Evolutionary conservation across 2,113 vertebrate species (phyloP).

Genomic region (Callithrix jacchus): DNA sequence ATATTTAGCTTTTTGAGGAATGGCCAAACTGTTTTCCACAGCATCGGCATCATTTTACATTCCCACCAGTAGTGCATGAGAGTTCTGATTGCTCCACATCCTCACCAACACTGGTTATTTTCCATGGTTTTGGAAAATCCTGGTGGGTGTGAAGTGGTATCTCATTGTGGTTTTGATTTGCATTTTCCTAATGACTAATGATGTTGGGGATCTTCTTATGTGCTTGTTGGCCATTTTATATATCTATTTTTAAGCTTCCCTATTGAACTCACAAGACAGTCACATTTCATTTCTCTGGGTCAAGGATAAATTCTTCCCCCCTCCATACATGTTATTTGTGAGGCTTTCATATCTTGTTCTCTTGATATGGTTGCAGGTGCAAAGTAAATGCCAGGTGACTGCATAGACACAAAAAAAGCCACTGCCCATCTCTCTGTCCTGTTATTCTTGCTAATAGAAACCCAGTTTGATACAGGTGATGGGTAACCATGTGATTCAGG

Average conservation of each 20-base stretch:
- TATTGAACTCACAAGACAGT: neutral
- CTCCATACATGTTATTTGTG: neutral
- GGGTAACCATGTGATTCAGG: neutral
- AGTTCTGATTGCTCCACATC: neutral
- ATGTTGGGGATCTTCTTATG: neutral
- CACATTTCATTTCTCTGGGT: neutral
- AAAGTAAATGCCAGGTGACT: constrained; percentile 6
- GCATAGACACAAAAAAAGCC: neutral
- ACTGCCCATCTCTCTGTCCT: neutral
- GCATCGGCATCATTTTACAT: neutral
- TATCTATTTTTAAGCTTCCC: neutral
- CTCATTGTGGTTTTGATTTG: neutral
- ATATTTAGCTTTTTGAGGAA: constrained; percentile 6
- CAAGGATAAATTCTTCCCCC: neutral
- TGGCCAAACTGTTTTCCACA: neutral
- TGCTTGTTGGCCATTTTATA: neutral
- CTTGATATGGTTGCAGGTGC: neutral
- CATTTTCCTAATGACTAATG: neutral
- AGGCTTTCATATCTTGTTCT: neutral
- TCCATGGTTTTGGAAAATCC: neutral
- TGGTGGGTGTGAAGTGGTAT: neutral
- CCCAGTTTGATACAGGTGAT: neutral
- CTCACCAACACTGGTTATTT: neutral
- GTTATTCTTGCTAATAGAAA: neutral
- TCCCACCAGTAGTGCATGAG: neutral